A percentile compares a stretch with the other conserved stretches of the same genome.
Conservation (phyloP, 1,140 invertebrate genomes). For the Aleiodes sp. region DNA sequence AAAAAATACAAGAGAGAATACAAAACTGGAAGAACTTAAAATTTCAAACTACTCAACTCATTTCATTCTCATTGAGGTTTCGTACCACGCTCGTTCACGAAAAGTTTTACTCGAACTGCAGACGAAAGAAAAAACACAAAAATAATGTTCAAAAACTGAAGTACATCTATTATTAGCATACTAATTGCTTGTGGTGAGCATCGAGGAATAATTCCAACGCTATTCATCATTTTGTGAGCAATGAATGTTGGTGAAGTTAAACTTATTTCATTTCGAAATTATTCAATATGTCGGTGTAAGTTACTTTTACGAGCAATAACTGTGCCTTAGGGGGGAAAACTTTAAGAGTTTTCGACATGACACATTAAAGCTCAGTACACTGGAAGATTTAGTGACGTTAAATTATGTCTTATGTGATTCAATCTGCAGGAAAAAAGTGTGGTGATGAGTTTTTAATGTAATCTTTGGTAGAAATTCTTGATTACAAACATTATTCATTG, state of each 20-base stretch:
- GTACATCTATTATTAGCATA: not conserved
- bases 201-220: not conserved
- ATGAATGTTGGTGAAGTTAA: not conserved
- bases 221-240: not conserved
- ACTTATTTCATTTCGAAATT: not conserved
- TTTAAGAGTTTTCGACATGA: not conserved
- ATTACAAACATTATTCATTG: too few relatives aligned
- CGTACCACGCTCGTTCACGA: not conserved
- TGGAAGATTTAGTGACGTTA: not conserved
- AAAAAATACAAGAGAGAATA: too few relatives aligned
- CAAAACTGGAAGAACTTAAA: not conserved
- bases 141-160: not conserved
- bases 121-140: conserved; percentile 12
- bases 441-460: too few relatives aligned
- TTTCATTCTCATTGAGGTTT: not conserved
- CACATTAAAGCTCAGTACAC: not conserved
- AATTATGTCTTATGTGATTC: too few relatives aligned
- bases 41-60: not conserved
- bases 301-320: not conserved
- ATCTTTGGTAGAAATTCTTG: too few relatives aligned
- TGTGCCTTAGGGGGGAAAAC: not conserved
- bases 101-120: not conserved
- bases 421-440: too few relatives aligned
- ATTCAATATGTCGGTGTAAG: not conserved
- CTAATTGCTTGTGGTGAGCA: not conserved